Evolutionary conservation across 2,797 vertebrate species (phyloP), one percentile per base, ranked within the genome.

Genomic region (Diplodus puntazzo): DNA sequence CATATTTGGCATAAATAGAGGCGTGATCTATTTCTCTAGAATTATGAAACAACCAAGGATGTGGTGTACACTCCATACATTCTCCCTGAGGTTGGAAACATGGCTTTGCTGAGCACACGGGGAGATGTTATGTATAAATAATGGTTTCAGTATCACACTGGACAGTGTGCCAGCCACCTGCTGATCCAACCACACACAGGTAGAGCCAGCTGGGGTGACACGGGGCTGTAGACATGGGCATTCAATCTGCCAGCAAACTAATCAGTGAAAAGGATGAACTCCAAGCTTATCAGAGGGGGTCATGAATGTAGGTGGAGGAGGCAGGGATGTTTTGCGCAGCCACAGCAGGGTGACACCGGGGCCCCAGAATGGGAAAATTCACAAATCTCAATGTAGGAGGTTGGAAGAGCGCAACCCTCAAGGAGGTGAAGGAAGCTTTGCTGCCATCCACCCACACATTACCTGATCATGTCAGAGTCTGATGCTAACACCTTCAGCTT

Each of bases 201-300:
- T 92, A 89, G 83, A 89, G 91, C 89, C 92, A 91, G 86, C 88
- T 69, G 16, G 80, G 87, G 88, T 88, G 89, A 92, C 83, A 81
- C 73, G 5, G 90, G 89, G 90, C 87, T 54, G 82, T 34, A 84
- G 85, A 89, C 91, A 87, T 74, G 80, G 92, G 83, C 91, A 92
- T 95, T 93, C 90, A 93, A 86, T 92, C 89, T 91, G 94, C 91
- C 92, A 92, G 83, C 87, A 92, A 94, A 94, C 93, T 93, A 94
- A 94, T 95, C 93, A 94, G 89, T 88, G 90, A 87, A 92, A 92
- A 85, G 91, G 92, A 93, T 92, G 90, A 92, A 92, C 89, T 93
- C 89, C 90, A 91, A 86, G 91, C 89, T 92, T 91, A 91, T 92
- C 88, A 83, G 84, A 88, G 69, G 85, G 85, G 93, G 91, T 95